Base-by-base conservation (phyloP, 2,113 vertebrate genomes). In the Oreochromis spilurus region DNA sequence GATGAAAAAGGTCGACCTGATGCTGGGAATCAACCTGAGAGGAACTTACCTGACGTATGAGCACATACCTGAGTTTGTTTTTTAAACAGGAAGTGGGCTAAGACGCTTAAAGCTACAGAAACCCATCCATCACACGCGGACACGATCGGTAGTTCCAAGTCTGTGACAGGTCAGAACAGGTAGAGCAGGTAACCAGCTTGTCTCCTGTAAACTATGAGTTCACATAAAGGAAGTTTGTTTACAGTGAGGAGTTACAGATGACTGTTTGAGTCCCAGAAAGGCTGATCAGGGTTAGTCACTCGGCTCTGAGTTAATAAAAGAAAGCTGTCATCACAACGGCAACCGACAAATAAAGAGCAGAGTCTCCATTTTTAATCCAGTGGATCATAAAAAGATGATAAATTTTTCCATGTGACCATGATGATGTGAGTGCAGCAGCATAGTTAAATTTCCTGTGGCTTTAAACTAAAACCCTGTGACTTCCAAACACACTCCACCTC, bases 11-110 rank as follows among this genome's bases (percentile, higher is more conserved):
- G 97, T 99, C 31, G 99, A 99, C 93, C 97, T 99, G 81, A 99
- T 99, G 98, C 96, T 99, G 95, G 98, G 93, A 3, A 96, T 99
- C 91, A 99, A 99, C 89, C 96, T 98, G 55, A 97, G 98, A 90
- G 99, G 99, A 91, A 99, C 98, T 3, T 99, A 98, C 88, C 95
- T 99, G 52, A 98, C 98, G 98, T 99, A 96, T 91, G 97, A 70
- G 9, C 10, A 29, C n/a, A 40, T 31, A 53, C 31, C 60, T 26
- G 38, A 7, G 1, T 50, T 50, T 75, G 67, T 77, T 50, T 52
- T 72, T 72, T 48, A 67, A 67, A 67, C 72, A 77, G 24, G 70
- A 77, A 31, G 45, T 77, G 72, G 50, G 26, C 72, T 77, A 11
- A 77, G 43, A 50, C 0, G 1, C 43, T 29, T 77, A 77, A 50